These are phyloP conservation scores for Thelaira solivaga DNA, from an alignment of 2,888 invertebrate genomes.

Conservation along the genomic window DNA sequence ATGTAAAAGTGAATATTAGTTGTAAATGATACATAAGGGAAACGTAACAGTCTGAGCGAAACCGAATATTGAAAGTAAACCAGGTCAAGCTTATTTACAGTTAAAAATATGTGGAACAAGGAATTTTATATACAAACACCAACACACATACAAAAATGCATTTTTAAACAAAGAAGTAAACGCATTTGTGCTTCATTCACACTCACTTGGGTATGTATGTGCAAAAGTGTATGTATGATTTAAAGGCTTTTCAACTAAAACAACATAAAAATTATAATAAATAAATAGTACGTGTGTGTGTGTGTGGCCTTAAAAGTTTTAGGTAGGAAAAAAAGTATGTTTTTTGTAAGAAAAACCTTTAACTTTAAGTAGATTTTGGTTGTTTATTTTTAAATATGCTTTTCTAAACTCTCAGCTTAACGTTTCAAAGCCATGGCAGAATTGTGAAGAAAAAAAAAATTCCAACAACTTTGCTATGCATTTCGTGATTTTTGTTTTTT, in stretches of 20 bases:
- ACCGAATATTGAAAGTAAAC: conserved; percentile 60
- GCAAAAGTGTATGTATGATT: no score
- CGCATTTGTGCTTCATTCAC: no score
- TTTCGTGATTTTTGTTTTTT: conserved; percentile 2
- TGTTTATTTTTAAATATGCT: conserved; percentile 29
- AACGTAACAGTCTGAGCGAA: conserved; percentile 4
- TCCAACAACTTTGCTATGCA: neutral
- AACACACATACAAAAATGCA: neutral
- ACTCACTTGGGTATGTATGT: no score
- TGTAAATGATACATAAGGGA: neutral
- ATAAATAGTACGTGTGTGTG: neutral
- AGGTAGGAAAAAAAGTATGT: neutral
- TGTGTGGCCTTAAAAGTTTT: neutral
- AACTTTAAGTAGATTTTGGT: conserved; percentile 2
- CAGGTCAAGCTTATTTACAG: conserved; percentile 64
- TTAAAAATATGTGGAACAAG: conserved; percentile 56
- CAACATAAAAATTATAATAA: no score
- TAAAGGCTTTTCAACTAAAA: no score
- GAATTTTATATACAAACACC: conserved; percentile 12
- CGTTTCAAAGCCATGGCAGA: conserved; percentile 47
- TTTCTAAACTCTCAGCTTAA: neutral
- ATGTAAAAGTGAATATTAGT: neutral
- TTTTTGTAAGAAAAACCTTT: neutral
- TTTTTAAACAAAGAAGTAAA: no score
- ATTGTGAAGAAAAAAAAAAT: neutral